Base-by-base conservation (phyloP, 2,888 invertebrate species). In the Aradus depressus region DNA sequence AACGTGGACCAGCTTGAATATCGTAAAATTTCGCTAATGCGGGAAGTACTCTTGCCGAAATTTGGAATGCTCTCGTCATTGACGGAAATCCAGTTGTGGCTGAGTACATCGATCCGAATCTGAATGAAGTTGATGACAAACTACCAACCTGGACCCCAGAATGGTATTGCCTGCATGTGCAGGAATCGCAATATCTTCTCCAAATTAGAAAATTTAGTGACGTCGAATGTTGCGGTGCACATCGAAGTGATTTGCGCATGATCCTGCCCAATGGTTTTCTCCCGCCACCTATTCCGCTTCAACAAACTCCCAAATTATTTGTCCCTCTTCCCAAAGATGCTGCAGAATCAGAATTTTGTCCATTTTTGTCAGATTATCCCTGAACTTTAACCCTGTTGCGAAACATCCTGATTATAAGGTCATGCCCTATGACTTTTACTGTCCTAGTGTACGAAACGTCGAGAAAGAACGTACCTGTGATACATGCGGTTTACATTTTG, bases 21-120 rank as follows among this genome's bases (percentile, higher is more conserved):
- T n/a, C n/a, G n/a, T n/a, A 55, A 43, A 65, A 67, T 54, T 69
- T 69, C 56, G 51, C 58, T 37, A 53, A 57, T 43, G 65, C 64
- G 31, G 66, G 65, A 12, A 55, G 64, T 41, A 57, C 58, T 14
- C 53, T 68, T 22, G 62, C 63, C 25, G 58, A 65, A 55, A 56
- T 66, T 34, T 67, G 67, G 65, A 59, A 37, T 43, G 39, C 54
- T 22, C 50, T 59, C 6, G 49, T 59, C 1, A 64, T 65, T 41
- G 64, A 66, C 57, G 58, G 57, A 6, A 57, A 60, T 51, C 32
- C 52, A 12, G 55, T 55, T 6, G 38, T 55, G 10, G 50, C 39
- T 19, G 50, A 52, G 31, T 53, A 25, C 25, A 34, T 55, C 21
- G 28, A 31, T 12, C 43, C 38, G 10, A n/a, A n/a, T n/a, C n/a